Evolutionary conservation across 2,888 invertebrate species (phyloP).

Genomic region (Lumbricus terrestris): DNA sequence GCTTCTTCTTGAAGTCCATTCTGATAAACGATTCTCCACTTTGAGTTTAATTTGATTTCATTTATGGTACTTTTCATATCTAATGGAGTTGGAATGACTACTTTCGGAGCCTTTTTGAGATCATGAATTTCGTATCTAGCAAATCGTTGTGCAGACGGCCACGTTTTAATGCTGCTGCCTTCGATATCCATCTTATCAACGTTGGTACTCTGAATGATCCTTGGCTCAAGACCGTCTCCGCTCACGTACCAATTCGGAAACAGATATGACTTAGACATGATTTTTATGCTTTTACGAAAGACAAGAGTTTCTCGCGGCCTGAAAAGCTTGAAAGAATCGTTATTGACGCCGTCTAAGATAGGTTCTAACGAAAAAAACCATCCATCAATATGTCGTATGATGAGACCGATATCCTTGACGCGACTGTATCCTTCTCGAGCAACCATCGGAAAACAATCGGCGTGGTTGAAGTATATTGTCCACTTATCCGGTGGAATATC

Average conservation of each 20-base stretch:
- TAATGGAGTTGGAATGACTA: conserved; percentile 21
- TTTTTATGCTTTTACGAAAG: not conserved
- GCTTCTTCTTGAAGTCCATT: conserved; percentile 9
- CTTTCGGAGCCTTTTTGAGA: not conserved
- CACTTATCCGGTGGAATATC: not conserved
- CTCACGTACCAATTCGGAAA: conserved; percentile 14
- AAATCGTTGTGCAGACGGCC: not conserved
- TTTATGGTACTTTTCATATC: not conserved
- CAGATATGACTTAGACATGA: not conserved
- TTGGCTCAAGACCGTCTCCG: not conserved
- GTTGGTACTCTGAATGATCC: not conserved
- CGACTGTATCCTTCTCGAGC: not conserved
- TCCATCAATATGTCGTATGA: not conserved
- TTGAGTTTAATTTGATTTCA: not conserved
- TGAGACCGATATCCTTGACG: not conserved
- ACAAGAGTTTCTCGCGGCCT: not conserved
- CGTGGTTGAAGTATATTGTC: not conserved
- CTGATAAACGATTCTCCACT: conserved; percentile 9
- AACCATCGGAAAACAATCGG: not conserved
- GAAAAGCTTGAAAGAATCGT: not conserved
- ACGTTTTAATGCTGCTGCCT: not conserved
- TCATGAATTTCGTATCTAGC: not conserved
- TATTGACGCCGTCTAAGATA: not conserved
- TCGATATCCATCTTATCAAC: not conserved
- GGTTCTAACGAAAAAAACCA: conserved; percentile 5